These are phyloP conservation scores for Cynopterus brachyotis DNA, from an alignment of 2,113 vertebrate species.

Conservation along the genomic window DNA sequence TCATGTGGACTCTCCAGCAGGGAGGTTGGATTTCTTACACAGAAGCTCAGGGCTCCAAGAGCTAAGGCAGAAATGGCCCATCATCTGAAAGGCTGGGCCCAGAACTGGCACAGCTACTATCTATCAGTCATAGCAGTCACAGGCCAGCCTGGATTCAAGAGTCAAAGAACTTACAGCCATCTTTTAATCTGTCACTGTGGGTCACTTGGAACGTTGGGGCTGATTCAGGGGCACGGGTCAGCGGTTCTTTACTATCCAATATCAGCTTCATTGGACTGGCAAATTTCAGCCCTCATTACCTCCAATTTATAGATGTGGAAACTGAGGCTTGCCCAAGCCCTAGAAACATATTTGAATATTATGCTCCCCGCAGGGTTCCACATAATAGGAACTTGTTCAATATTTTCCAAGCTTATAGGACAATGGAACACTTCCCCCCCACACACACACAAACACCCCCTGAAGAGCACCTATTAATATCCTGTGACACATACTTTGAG, in stretches of 20 bases:
- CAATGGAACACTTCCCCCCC: not conserved
- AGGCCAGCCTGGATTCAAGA: not conserved
- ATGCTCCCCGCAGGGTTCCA: not conserved
- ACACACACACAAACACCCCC: too few relatives aligned
- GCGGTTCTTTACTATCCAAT: not conserved
- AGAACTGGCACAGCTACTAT: not conserved
- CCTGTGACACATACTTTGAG: not conserved
- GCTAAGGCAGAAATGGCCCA: not conserved
- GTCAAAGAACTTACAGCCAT: not conserved
- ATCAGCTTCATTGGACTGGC: not conserved
- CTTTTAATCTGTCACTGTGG: not conserved
- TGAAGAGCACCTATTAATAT: conserved; percentile 35
- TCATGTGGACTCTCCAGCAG: not conserved
- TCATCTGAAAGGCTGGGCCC: not conserved
- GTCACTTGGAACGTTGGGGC: not conserved
- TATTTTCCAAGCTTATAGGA: not conserved
- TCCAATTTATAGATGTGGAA: not conserved
- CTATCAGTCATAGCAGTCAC: not conserved
- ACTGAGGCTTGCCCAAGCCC: not conserved
- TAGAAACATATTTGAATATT: not conserved
- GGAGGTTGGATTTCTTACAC: not conserved
- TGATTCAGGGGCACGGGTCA: not conserved
- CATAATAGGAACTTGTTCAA: not conserved
- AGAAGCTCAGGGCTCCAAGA: not conserved
- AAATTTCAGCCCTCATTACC: not conserved